Base-by-base conservation (phyloP, 23 tunicate species). In the Corella eumyota region DNA sequence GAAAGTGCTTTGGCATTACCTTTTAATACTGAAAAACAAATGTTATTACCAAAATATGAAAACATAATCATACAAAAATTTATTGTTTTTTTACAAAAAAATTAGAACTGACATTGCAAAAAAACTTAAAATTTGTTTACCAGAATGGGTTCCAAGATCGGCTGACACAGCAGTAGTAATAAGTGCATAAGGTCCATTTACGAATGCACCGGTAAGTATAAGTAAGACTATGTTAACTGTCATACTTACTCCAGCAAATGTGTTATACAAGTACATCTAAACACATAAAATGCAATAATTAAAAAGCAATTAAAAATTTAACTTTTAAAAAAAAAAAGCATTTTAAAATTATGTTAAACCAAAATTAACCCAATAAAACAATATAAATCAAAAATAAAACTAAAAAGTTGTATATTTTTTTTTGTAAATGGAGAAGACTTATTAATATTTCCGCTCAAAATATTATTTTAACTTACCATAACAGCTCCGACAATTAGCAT, bases 81-180 rank as follows among this genome's bases (percentile, higher is more conserved):
- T n/a, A n/a, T n/a, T n/a, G n/a, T n/a, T n/a, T n/a, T n/a, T n/a
- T n/a, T n/a, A n/a, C n/a, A n/a, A n/a, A n/a, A n/a, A n/a, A n/a
- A n/a, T n/a, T n/a, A n/a, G n/a, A 22, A 54, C 2, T 17, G 32
- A 1, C 30, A 54, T 54, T 4, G 15, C 31, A 11, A 21, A 19
- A 52, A 19, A 11, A 19, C 15, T 21, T 6, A 15, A 20, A 13
- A 21, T 40, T 40, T 38, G 19, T 6, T 32, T 71, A 83, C 93
- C 76, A 68, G 51, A 45, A 48, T 88, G 96, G 24, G 96, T 88
- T 25, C 96, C 96, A 20, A 88, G 72, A 37, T 88, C 96, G 46
- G 96, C 96, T 27, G 88, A 78, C 30, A 88, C 96, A 15, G 96
- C 96, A 22, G 96, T 88, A 13, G 96, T 88, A 28, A 88, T 88